phyloP scores from a whole-genome alignment of 2,797 vertebrate species.

The Xenentodon cancila region DNA sequence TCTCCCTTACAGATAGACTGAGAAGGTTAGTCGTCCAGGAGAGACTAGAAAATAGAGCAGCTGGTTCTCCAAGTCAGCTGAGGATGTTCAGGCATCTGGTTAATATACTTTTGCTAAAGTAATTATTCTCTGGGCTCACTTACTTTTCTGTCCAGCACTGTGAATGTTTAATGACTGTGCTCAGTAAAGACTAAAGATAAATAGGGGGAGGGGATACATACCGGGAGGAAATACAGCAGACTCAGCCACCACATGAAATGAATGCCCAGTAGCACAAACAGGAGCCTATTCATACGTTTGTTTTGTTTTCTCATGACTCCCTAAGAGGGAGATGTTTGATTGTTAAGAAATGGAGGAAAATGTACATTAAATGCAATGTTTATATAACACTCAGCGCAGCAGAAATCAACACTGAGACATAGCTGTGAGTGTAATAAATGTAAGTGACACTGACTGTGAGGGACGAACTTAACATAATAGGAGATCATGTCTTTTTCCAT shows the following conservation, averaged over 20 bases:
- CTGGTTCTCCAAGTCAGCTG: too few species aligned
- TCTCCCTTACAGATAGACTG: too few species aligned
- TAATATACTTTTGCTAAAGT: too few species aligned
- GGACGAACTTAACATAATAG: neutral
- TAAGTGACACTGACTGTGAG: too few species aligned
- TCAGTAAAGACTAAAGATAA: too few species aligned
- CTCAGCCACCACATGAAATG: slow-evolving; percentile 9
- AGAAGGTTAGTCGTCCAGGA: too few species aligned
- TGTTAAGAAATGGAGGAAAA: neutral
- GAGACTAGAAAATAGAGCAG: too few species aligned
- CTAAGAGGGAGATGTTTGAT: neutral
- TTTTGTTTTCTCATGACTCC: slow-evolving; percentile 9
- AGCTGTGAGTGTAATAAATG: neutral
- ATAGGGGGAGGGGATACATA: slow-evolving; percentile 4
- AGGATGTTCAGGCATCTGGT: too few species aligned
- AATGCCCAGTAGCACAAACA: slow-evolving; percentile 3
- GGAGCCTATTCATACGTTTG: neutral
- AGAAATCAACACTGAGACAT: neutral
- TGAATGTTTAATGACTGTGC: too few species aligned
- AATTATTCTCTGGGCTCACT: too few species aligned
- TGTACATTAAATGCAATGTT: neutral
- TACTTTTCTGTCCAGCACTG: too few species aligned
- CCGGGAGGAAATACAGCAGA: slow-evolving; percentile 6
- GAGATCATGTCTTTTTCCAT: neutral
- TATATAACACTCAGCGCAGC: neutral